Evolutionary conservation across 2,797 vertebrate genomes (phyloP), one percentile per base, ranked within the genome.

Genomic region (Micrastur ruficollis): DNA sequence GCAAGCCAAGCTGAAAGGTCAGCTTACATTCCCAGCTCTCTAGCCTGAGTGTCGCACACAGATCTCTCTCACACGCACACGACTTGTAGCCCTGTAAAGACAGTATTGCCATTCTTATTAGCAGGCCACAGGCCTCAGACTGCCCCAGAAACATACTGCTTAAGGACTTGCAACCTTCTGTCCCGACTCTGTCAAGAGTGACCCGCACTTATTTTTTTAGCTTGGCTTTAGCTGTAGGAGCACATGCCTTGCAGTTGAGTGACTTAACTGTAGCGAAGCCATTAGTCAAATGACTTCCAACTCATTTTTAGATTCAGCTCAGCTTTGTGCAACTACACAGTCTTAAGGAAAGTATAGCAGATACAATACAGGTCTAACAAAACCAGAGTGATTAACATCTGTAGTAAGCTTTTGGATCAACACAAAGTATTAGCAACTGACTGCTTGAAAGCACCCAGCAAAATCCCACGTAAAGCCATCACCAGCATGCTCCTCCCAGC

Each of bases 1-100:
- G 55, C 47, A 93, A 92, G 78, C 27, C 49, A 75, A 26, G 31
- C 59, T 34, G 47, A 82, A 90, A 92, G 71, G 36, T 73, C 86
- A 90, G 59, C 29, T 61, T 16, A 8, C 3, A 47, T 34, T 63
- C 17, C 18, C 26, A 11, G 5, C 20, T 11, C 44, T 27, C 27
- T 4, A 73, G 53, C 25, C 10, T 0, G 5, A 11, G 5, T 1
- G 2, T 0, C 22, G 38, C 52, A 47, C 63, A 10, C 31, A 72
- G 13, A 42, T 6, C 31, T 27, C 2, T 21, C 36, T 7, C 23
- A 4, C 40, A 14, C 1, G 2, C 34, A 49, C 56, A 27, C 1
- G 0, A 18, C 27, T 8, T 40, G 29, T 11, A 65, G 47, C 50
- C 55, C 53, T 20, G 11, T 11, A 42, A 36, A 70, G 27, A 12